Evolutionary conservation across 2,113 vertebrate species (phyloP).

Genomic region (Callaeas wilsoni): DNA sequence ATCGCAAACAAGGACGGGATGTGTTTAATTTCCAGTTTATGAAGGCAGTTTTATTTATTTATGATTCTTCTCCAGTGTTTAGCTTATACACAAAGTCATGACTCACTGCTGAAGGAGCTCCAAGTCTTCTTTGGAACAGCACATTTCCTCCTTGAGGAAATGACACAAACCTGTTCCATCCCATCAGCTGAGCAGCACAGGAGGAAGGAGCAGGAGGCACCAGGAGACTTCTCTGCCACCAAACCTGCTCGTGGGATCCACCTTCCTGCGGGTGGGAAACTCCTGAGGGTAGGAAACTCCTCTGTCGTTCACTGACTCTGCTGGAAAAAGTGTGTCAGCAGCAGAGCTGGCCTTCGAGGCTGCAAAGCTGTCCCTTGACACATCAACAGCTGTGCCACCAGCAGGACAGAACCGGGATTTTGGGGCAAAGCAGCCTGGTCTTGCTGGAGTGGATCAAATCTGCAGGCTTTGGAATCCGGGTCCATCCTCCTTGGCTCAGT

Average conservation of each 20-base stretch:
- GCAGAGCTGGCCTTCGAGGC: neutral
- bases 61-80: constrained; percentile 44
- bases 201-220: neutral
- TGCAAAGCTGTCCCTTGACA: neutral
- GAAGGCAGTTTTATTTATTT: constrained; percentile 53
- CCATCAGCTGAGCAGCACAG: neutral
- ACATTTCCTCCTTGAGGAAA: constrained; percentile 39
- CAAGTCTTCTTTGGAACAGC: neutral
- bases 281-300: neutral
- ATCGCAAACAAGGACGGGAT: neutral
- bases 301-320: neutral
- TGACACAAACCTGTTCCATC: neutral
- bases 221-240: neutral
- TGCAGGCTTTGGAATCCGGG: fast-evolving
- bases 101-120: constrained; percentile 46
- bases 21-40: constrained; percentile 51
- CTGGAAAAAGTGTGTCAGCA: neutral
- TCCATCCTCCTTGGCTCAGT: fast-evolving
- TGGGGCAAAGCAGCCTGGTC: neutral
- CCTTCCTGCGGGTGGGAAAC: neutral
- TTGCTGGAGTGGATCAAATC: fast-evolving
- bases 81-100: constrained; percentile 36
- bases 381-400: neutral
- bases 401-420: neutral
- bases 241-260: neutral